A percentile compares a stretch with the other conserved stretches of the same genome.
phyloP scores from a whole-genome alignment of 2,113 vertebrate genomes.

The Siniperca knerii region DNA sequence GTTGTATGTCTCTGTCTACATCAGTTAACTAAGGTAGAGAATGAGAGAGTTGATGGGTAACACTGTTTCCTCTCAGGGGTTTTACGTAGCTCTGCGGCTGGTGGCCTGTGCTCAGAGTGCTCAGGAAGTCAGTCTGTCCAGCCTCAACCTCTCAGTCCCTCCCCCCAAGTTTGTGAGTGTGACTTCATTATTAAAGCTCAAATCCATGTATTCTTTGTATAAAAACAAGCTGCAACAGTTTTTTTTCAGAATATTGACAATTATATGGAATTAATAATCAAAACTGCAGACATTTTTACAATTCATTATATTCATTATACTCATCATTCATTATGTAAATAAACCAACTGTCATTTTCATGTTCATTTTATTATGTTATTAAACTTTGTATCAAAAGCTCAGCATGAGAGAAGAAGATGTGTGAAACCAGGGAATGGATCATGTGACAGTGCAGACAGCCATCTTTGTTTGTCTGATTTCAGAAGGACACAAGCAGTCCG shows the following conservation, averaged over 20 bases:
- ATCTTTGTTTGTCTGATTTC: conserved; percentile 62
- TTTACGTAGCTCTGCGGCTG: conserved; percentile 92
- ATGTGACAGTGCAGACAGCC: neutral
- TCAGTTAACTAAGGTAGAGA: neutral
- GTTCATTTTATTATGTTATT: neutral
- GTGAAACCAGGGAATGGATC: neutral
- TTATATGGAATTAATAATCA: neutral
- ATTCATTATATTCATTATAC: neutral
- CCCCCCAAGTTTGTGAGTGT: conserved; percentile 96
- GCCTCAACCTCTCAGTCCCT: conserved; percentile 88
- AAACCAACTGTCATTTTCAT: neutral
- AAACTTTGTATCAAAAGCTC: conserved; percentile 2
- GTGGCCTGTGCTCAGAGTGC: conserved; percentile 96
- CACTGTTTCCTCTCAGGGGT: conserved; percentile 85
- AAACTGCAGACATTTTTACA: neutral
- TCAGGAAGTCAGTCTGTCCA: conserved; percentile 91
- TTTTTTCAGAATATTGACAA: neutral
- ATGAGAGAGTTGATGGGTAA: neutral
- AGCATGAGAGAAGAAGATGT: neutral
- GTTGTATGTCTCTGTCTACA: neutral
- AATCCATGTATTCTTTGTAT: neutral
- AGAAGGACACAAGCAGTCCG: conserved; percentile 95
- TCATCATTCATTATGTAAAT: neutral
- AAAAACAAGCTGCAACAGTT: neutral
- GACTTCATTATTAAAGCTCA: neutral